phyloP scores from a whole-genome alignment of 1,140 invertebrate species.

The Araneus ventricosus region DNA sequence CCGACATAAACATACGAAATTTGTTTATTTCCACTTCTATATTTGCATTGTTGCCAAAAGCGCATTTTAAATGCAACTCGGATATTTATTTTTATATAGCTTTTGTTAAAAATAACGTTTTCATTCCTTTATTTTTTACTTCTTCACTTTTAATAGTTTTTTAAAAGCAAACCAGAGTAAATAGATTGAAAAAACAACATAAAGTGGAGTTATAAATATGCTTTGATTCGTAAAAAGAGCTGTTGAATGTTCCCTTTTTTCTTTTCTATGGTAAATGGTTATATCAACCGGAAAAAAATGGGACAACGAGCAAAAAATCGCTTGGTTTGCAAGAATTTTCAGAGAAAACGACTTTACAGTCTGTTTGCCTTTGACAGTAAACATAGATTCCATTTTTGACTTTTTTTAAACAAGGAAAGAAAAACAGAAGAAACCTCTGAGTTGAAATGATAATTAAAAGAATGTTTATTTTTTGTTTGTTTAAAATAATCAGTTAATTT shows the following conservation, averaged over 20 bases:
- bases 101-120: too few relatives aligned
- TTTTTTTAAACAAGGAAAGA: too few relatives aligned
- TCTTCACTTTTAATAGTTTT: too few relatives aligned
- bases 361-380: too few relatives aligned
- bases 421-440: too few relatives aligned
- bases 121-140: too few relatives aligned
- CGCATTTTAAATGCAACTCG: neutral
- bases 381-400: too few relatives aligned
- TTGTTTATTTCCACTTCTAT: neutral
- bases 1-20: neutral
- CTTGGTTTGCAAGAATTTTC: neutral
- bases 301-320: neutral
- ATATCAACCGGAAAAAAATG: neutral
- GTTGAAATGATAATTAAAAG: too few relatives aligned
- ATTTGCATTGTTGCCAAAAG: neutral
- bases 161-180: neutral
- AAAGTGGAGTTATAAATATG: neutral
- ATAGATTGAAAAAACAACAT: neutral
- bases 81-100: neutral
- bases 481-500: too few relatives aligned
- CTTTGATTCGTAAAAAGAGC: neutral
- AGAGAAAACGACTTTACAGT: too few relatives aligned
- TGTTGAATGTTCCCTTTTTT: neutral
- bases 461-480: too few relatives aligned
- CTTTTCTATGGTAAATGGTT: too few relatives aligned